Conservation (phyloP, 2,888 invertebrate genomes). For the Stenodera caucasica region DNA sequence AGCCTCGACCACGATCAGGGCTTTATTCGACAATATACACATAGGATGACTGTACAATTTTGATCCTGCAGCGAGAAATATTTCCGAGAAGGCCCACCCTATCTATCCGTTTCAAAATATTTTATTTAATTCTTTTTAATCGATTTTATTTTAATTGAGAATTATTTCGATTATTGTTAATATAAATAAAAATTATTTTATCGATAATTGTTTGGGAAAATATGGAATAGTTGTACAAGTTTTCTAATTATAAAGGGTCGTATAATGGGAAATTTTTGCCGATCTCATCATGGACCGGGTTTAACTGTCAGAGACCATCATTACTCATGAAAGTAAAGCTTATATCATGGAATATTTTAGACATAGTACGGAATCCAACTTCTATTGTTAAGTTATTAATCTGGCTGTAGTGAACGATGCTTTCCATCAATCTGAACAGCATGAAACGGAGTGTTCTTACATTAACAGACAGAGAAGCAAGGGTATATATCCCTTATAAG, state of each 20-base stretch:
- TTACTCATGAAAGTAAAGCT: slow-evolving; percentile 54
- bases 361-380: slow-evolving; percentile 48
- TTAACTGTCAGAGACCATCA: slow-evolving; percentile 52
- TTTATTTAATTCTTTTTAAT: no score
- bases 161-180: no score
- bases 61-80: slow-evolving; percentile 38
- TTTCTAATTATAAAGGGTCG: slow-evolving; percentile 23
- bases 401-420: slow-evolving; percentile 44
- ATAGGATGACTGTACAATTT: slow-evolving; percentile 45
- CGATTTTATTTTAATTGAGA: no score
- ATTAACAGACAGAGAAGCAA: slow-evolving; percentile 35
- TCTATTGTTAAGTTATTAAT: slow-evolving; percentile 54
- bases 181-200: no score
- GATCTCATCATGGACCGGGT: slow-evolving; percentile 51
- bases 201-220: background rate
- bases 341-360: slow-evolving; percentile 47
- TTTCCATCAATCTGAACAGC: slow-evolving; percentile 49
- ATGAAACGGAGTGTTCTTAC: slow-evolving; percentile 46
- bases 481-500: slow-evolving; percentile 31
- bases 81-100: slow-evolving; percentile 46
- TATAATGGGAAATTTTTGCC: slow-evolving; percentile 49
- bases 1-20: slow-evolving; percentile 34
- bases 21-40: slow-evolving; percentile 43
- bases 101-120: slow-evolving; percentile 23
- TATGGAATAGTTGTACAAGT: slow-evolving; percentile 10